Conservation (phyloP, 2,888 invertebrate species). For the Sminthurides aquaticus region DNA sequence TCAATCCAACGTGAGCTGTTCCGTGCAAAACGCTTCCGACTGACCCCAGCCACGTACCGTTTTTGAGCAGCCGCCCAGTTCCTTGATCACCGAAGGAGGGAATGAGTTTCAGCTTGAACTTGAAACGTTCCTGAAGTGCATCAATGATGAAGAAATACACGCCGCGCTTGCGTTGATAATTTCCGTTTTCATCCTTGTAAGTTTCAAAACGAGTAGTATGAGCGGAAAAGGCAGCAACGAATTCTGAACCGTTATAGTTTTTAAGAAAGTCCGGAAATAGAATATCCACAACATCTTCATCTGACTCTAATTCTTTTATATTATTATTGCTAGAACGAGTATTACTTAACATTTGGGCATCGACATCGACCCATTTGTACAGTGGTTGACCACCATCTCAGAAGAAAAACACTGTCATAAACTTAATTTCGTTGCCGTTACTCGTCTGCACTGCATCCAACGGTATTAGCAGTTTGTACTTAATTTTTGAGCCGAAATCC, state of each 20-base stretch:
- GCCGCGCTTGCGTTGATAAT: conserved; percentile 22
- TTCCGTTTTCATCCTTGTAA: neutral
- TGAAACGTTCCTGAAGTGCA: conserved; percentile 23
- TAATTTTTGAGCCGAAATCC: neutral
- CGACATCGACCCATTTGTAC: neutral
- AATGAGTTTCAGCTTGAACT: conserved; percentile 27
- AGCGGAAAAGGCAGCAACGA: conserved; percentile 4
- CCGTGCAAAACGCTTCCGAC: conserved; percentile 28
- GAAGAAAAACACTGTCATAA: neutral
- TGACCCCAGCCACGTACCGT: conserved; percentile 32
- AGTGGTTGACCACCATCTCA: neutral
- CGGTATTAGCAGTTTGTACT: neutral
- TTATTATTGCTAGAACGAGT: no score
- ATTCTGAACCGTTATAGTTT: neutral
- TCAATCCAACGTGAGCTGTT: conserved; percentile 31
- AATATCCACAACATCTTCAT: neutral
- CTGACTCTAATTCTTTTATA: no score
- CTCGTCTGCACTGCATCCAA: neutral
- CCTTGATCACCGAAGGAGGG: conserved; percentile 33
- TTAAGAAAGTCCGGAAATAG: conserved; percentile 3
- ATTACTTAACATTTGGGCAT: neutral
- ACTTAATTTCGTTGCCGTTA: neutral
- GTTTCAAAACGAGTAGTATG: neutral
- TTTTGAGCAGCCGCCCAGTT: conserved; percentile 21
- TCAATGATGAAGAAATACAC: conserved; percentile 27